Conservation (phyloP, 2,797 vertebrate genomes). For the Enteromius paludinosus region DNA sequence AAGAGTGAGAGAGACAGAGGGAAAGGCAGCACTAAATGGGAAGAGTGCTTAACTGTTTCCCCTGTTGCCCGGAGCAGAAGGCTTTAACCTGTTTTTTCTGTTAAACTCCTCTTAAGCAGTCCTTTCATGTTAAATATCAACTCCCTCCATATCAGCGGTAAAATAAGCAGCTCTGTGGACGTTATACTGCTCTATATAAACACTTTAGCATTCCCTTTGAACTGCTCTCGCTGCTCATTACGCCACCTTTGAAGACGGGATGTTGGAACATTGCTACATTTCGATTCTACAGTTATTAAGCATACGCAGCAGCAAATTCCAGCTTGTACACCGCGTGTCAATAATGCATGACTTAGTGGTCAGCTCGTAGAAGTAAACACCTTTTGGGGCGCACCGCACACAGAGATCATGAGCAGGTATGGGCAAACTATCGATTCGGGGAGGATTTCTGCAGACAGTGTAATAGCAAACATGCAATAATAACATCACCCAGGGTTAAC, state of each 20-base stretch:
- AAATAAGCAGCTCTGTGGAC: constrained; percentile 69
- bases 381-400: background rate
- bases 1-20: background rate
- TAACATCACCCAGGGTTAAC: constrained; percentile 29
- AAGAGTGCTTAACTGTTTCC: constrained; percentile 60
- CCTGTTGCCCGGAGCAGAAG: constrained; percentile 68
- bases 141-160: constrained; percentile 74
- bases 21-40: constrained; percentile 9
- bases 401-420: constrained; percentile 12
- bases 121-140: constrained; percentile 80
- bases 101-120: constrained; percentile 77
- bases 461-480: background rate
- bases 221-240: constrained; percentile 77
- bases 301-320: constrained; percentile 76
- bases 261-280: constrained; percentile 73
- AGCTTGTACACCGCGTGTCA: constrained; percentile 71
- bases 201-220: constrained; percentile 82
- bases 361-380: constrained; percentile 29
- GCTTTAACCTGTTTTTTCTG: constrained; percentile 78
- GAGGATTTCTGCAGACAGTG: constrained; percentile 35
- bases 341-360: constrained; percentile 71
- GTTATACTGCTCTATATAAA: constrained; percentile 75
- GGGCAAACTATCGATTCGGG: constrained; percentile 22
- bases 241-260: constrained; percentile 78
- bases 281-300: constrained; percentile 81